These are phyloP conservation scores for Strigamia transsilvanica DNA, from an alignment of 2,888 invertebrate species.

Conservation along the genomic window DNA sequence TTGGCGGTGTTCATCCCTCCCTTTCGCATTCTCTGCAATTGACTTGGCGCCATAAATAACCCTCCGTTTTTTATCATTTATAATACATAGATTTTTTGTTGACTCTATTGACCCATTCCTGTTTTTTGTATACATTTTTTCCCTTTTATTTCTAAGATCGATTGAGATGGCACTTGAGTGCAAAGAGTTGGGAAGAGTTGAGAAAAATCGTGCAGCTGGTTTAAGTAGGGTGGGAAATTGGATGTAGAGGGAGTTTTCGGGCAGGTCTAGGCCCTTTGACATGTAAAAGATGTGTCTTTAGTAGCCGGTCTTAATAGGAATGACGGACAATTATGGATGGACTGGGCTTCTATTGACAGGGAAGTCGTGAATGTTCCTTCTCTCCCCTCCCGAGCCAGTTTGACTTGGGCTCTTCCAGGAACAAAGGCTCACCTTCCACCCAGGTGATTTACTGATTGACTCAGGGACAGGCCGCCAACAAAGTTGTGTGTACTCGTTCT, in stretches of 20 bases:
- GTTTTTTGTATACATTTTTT: not conserved
- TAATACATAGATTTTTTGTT: not conserved
- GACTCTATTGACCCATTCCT: not conserved
- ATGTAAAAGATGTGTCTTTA: conserved; percentile 51
- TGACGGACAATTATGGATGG: conserved; percentile 51
- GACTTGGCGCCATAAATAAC: conserved; percentile 6
- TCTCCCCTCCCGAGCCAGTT: conserved; percentile 44
- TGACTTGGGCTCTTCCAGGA: conserved; percentile 46
- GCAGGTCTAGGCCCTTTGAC: conserved; percentile 41
- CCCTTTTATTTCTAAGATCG: not conserved
- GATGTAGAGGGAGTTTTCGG: conserved; percentile 25
- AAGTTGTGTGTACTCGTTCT: conserved; percentile 31
- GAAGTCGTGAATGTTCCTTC: conserved; percentile 5
- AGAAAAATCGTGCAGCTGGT: conserved; percentile 14
- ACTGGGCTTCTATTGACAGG: conserved; percentile 50
- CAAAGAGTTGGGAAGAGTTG: not conserved
- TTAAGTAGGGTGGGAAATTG: not conserved
- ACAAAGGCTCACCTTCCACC: conserved; percentile 52
- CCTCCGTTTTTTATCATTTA: not conserved
- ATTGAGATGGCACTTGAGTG: not conserved
- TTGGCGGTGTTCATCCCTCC: conserved; percentile 13
- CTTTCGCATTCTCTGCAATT: conserved; percentile 38
- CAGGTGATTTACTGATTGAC: conserved; percentile 52
- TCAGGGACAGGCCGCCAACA: conserved; percentile 44
- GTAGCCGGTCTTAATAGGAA: conserved; percentile 43